phyloP scores from a whole-genome alignment of 2,113 vertebrate species.

The Rutilus rutilus region DNA sequence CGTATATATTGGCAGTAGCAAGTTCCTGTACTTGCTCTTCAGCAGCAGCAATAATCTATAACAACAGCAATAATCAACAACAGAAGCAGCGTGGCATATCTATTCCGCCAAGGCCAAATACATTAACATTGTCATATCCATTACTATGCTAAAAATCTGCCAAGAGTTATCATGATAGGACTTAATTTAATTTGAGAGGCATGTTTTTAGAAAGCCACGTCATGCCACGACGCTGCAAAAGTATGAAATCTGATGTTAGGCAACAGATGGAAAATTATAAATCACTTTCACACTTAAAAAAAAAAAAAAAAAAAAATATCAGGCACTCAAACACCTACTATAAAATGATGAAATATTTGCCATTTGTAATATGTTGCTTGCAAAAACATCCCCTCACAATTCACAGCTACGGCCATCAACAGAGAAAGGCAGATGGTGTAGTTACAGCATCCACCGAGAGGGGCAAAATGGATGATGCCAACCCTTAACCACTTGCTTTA shows the following conservation, averaged over 20 bases:
- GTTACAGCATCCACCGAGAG: neutral
- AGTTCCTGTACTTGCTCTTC: no score
- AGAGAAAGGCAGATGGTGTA: neutral
- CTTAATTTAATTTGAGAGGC: no score
- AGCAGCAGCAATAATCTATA: no score
- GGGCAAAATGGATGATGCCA: neutral
- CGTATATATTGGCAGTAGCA: no score
- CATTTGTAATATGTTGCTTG: neutral
- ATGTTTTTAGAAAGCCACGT: no score
- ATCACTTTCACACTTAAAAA: neutral
- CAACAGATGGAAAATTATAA: slow-evolving; percentile 3
- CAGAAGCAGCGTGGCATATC: no score
- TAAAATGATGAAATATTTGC: neutral
- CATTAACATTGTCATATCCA: no score
- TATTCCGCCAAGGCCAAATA: no score
- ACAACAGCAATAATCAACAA: no score
- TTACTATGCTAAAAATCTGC: no score
- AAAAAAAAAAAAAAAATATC: neutral
- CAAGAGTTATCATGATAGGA: no score
- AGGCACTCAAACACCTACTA: neutral
- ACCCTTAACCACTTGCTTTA: neutral
- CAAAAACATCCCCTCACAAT: neutral
- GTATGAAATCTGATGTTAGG: neutral
- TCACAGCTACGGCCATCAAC: neutral
- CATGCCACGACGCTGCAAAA: no score